These are phyloP conservation scores for Perca schrenkii DNA, from an alignment of 2,113 vertebrate genomes.

Conservation along the genomic window DNA sequence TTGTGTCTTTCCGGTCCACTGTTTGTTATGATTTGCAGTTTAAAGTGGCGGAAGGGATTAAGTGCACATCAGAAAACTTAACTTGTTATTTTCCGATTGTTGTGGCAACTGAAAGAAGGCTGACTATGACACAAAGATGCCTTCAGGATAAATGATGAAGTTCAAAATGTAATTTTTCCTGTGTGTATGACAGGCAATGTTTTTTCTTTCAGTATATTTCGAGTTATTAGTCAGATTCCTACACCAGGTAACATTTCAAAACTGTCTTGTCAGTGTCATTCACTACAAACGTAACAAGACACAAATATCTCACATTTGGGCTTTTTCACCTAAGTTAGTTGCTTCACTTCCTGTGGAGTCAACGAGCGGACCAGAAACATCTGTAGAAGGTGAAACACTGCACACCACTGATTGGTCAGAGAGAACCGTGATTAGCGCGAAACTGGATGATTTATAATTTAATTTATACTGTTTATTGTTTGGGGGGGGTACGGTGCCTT, in stretches of 20 bases:
- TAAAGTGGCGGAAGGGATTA: neutral
- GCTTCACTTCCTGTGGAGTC: too few relatives aligned
- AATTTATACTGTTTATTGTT: too few relatives aligned
- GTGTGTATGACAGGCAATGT: neutral
- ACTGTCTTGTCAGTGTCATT: too few relatives aligned
- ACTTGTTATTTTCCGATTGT: neutral
- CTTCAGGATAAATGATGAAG: conserved; percentile 8
- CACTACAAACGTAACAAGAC: too few relatives aligned
- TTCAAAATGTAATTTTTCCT: neutral
- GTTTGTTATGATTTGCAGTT: neutral
- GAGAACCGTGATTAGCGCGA: too few relatives aligned
- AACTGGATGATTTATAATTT: too few relatives aligned
- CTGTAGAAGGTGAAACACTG: too few relatives aligned
- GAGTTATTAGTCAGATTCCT: neutral
- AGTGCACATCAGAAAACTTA: conserved; percentile 5
- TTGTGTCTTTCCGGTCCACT: neutral
- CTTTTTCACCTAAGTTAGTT: too few relatives aligned
- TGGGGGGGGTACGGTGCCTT: too few relatives aligned
- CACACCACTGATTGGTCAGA: too few relatives aligned
- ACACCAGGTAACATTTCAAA: neutral
- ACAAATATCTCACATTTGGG: too few relatives aligned
- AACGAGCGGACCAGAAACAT: too few relatives aligned
- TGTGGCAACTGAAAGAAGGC: conserved; percentile 13
- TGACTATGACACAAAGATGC: conserved; percentile 3
- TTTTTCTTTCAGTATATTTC: neutral